Conservation (phyloP, 2,797 vertebrate genomes). For the Salarias fasciatus region DNA sequence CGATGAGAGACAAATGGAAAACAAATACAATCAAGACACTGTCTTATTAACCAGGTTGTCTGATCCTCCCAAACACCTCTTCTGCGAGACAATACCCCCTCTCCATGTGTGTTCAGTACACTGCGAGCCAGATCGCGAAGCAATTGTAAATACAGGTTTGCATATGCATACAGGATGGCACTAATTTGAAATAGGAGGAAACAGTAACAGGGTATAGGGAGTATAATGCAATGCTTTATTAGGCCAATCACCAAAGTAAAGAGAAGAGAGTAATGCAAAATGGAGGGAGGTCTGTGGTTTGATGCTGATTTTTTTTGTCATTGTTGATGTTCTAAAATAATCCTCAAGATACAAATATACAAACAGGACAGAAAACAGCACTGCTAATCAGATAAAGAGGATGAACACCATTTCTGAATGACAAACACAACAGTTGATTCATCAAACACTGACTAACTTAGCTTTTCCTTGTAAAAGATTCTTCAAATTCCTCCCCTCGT, state of each 20-base stretch:
- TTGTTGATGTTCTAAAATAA: conserved; percentile 9
- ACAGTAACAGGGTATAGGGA: conserved; percentile 37
- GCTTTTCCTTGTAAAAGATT: no score
- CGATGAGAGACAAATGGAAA: conserved; percentile 78
- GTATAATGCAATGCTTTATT: conserved; percentile 26
- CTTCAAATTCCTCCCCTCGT: no score
- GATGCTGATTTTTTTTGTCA: not conserved
- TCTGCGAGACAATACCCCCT: conserved; percentile 37
- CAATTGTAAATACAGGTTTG: conserved; percentile 69
- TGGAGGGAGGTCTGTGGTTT: not conserved
- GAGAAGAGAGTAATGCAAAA: conserved; percentile 30
- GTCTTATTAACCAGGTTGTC: conserved; percentile 78
- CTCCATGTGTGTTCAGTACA: conserved; percentile 63
- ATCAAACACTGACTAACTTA: not conserved
- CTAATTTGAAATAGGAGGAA: conserved; percentile 52
- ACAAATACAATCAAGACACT: conserved; percentile 79
- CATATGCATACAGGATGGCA: conserved; percentile 68
- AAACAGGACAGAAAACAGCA: not conserved
- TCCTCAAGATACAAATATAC: not conserved
- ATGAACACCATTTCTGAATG: not conserved
- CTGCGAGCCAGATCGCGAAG: conserved; percentile 39
- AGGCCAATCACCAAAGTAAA: conserved; percentile 54
- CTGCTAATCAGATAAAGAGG: not conserved
- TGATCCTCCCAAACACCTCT: conserved; percentile 56
- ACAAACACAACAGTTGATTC: not conserved